Conservation (phyloP, 1,140 invertebrate species). For the Charaxes varanes region DNA sequence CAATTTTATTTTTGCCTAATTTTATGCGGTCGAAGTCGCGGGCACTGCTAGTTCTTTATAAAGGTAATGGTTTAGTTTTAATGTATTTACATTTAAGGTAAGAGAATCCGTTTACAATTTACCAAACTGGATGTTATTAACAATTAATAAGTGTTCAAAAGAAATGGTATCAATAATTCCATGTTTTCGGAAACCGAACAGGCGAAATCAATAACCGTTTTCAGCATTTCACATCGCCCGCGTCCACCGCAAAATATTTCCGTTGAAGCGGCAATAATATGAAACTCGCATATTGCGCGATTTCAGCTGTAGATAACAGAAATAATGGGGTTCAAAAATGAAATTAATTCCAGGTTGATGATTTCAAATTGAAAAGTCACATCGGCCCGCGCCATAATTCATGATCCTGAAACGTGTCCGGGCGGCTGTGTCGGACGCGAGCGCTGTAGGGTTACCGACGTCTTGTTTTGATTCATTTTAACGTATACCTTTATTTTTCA, state of each 20-base stretch:
- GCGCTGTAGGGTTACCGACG: slow-evolving; percentile 43
- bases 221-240: slow-evolving; percentile 14
- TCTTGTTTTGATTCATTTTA: no score
- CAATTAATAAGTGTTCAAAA: no score
- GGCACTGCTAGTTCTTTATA: no score
- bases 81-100: no score
- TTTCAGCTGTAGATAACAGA: slow-evolving; percentile 67
- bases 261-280: slow-evolving; percentile 59
- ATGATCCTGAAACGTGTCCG: slow-evolving; percentile 72
- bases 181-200: neutral
- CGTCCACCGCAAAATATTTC: slow-evolving; percentile 49
- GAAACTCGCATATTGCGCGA: slow-evolving; percentile 68
- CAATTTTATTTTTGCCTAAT: no score
- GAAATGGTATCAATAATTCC: no score
- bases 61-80: no score
- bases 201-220: slow-evolving; percentile 19
- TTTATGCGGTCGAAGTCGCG: no score
- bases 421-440: slow-evolving; percentile 61
- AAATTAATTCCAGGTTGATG: slow-evolving; percentile 75
- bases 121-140: no score
- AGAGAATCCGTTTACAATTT: no score
- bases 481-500: no score
- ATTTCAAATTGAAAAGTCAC: slow-evolving; percentile 75
- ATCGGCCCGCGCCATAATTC: slow-evolving; percentile 71
- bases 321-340: slow-evolving; percentile 74